phyloP scores from a whole-genome alignment of 2,797 vertebrate species.

The Momotus momota region DNA sequence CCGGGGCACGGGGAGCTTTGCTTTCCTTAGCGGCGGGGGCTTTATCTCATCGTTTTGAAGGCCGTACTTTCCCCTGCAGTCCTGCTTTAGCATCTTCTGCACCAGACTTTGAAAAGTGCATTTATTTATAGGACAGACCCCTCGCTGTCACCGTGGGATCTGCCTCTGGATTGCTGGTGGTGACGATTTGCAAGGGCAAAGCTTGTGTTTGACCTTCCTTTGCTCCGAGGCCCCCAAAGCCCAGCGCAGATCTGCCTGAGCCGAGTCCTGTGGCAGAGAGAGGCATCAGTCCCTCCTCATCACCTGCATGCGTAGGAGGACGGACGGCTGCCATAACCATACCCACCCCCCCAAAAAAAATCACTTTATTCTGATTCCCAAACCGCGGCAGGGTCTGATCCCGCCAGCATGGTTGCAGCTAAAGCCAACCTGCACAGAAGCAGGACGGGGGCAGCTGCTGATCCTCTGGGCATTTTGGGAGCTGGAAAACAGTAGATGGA shows the following conservation, averaged over 20 bases:
- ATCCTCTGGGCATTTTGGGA: not conserved
- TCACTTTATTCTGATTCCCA: not conserved
- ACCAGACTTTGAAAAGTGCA: not conserved
- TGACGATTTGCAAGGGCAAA: not conserved
- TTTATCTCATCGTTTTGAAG: not conserved
- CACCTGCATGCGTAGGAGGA: not conserved
- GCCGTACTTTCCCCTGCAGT: not conserved
- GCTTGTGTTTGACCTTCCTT: not conserved
- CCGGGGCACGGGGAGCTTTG: not conserved
- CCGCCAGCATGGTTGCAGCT: rapidly evolving
- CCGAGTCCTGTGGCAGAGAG: not conserved
- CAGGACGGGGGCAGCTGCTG: not conserved
- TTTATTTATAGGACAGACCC: not conserved
- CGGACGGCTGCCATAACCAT: not conserved
- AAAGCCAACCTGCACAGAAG: not conserved
- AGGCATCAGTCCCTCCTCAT: not conserved
- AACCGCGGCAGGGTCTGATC: not conserved
- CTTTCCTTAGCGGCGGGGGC: not conserved
- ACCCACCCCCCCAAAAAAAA: not conserved
- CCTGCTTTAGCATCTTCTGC: not conserved
- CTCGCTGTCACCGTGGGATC: not conserved
- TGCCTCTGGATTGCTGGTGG: not conserved
- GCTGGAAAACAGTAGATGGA: not conserved
- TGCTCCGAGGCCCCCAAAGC: not conserved
- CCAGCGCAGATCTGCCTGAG: not conserved